Conservation (phyloP, 1,140 invertebrate species). For the Leptopilina clavipes region DNA sequence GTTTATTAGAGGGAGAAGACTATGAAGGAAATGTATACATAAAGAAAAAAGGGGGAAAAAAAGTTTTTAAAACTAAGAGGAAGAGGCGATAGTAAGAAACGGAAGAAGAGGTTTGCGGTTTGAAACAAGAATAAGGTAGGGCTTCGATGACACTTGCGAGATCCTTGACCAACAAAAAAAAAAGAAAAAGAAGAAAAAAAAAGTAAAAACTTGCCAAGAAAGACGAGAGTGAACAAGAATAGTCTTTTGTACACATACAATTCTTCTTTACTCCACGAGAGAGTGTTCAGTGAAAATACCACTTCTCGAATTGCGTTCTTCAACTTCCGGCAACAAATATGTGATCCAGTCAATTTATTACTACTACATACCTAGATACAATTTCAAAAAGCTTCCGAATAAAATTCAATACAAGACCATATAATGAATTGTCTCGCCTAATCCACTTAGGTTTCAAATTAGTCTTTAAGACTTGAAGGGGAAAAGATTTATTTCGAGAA, state of each 20-base stretch:
- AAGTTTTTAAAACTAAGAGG: neutral
- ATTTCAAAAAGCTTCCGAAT: neutral
- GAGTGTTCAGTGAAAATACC: neutral
- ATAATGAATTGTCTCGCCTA: no score
- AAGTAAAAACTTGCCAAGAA: conserved; percentile 2
- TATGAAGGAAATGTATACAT: neutral
- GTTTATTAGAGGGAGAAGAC: no score
- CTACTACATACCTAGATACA: no score
- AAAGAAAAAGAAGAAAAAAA: no score
- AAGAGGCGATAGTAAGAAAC: neutral
- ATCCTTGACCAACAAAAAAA: conserved; percentile 24
- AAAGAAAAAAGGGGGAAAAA: neutral
- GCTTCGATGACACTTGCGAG: conserved; percentile 13
- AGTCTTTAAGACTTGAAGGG: neutral
- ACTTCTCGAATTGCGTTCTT: neutral
- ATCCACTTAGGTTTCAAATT: conserved; percentile 4
- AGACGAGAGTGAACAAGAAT: conserved; percentile 15
- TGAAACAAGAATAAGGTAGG: conserved; percentile 16
- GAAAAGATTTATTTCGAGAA: neutral
- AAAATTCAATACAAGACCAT: neutral
- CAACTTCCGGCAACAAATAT: conserved; percentile 15
- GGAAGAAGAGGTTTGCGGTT: conserved; percentile 26
- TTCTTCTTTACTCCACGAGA: neutral
- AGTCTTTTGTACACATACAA: neutral
- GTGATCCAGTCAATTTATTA: neutral